Base-by-base conservation (phyloP, 2,797 vertebrate genomes). In the Galaxias olidus region DNA sequence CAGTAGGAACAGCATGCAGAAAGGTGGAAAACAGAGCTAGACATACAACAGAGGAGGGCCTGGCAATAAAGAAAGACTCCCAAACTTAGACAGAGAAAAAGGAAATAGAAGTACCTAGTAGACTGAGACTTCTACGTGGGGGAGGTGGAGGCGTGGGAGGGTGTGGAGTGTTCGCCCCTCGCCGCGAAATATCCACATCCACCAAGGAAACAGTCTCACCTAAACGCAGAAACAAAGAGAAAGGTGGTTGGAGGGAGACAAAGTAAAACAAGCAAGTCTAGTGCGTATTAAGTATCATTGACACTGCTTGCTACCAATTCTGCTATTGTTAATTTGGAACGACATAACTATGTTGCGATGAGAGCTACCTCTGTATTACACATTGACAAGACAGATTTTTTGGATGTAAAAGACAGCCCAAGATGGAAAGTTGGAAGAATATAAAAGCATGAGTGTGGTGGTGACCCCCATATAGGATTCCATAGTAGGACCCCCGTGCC, bases 131-230 rank as follows among this genome's bases (percentile, higher is more conserved):
- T 73, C 97, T 89, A 42, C 97, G 94, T 0, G 97, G 97, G 14
- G 96, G 96, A 55, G 96, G 95, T 0, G 96, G 96, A 0, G 97
- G 96, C 10, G 97, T 98, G 48, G 97, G 96, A 12, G 96, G 95
- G 61, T 96, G 96, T 18, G 95, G 93, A 55, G 95, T 96, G 81
- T 89, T 94, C 30, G 90, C 90, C 48, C 94, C 95, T 85, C 93
- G 90, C 77, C 93, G 94, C 10, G 96, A 98, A 87, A 98, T 97
- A 80, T 98, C 97, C 90, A 98, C 95, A 1, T 98, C 96, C 90
- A 98, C 92, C 78, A 98, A 90, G 1, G 96, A 98, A 64, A 98
- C 96, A 0, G 97, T 98, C 83, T 98, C 97, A 85, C 97, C 97
- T 98, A 86, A 4, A 61, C 73, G 11, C 58, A 52, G 52, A 65